Conservation (phyloP, 1,140 invertebrate genomes). For the Orchesella cincta region DNA sequence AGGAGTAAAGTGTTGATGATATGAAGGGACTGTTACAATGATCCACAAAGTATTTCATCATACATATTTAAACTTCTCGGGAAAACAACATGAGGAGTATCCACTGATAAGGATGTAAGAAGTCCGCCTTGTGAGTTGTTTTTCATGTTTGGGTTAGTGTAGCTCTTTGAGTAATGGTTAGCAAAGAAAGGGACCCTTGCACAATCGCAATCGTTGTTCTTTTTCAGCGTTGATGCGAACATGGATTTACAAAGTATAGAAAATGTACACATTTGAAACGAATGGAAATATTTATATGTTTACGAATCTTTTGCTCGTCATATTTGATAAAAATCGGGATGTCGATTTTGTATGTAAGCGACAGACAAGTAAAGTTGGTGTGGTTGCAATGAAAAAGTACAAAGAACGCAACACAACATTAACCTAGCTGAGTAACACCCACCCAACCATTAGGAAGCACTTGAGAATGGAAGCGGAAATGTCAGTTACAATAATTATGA, state of each 20-base stretch:
- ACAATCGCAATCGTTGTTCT: no score
- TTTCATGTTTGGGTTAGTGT: no score
- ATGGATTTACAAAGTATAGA: no score
- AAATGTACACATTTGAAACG: no score
- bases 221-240: no score
- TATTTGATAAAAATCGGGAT: neutral
- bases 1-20: neutral
- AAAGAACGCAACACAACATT: no score
- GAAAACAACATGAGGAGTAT: neutral
- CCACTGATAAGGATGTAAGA: neutral
- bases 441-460: neutral
- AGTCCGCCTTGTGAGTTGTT: neutral
- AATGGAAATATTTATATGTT: neutral
- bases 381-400: neutral
- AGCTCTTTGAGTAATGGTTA: no score
- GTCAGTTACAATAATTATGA: constrained; percentile 14
- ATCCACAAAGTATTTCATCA: neutral
- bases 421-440: neutral
- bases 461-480: constrained; percentile 13
- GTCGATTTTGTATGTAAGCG: neutral
- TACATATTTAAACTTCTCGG: neutral
- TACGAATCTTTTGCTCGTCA: neutral
- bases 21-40: neutral
- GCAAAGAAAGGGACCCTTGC: no score
- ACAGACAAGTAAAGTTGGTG: neutral